Percentiles rank a stretch among this genome's conserved stretches.
Conservation (phyloP, 2,888 invertebrate species). For the Sclerodermus sp. region DNA sequence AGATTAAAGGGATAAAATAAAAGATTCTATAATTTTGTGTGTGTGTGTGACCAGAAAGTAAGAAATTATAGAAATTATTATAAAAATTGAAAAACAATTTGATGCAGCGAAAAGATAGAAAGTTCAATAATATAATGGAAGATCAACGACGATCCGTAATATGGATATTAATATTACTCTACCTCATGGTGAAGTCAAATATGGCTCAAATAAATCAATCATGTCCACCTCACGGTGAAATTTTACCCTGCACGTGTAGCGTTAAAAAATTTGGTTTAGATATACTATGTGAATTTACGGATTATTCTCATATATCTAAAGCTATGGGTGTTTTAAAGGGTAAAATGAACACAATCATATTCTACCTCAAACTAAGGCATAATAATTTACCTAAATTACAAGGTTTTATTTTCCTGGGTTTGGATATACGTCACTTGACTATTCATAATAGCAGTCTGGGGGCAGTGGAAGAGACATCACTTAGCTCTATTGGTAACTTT, state of each 20-base stretch:
- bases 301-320: conserved; percentile 74
- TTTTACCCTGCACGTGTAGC: conserved; percentile 79
- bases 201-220: conserved; percentile 63
- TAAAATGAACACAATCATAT: conserved; percentile 76
- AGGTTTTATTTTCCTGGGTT: conserved; percentile 82
- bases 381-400: conserved; percentile 83
- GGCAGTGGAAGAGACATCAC: conserved; percentile 82
- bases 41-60: too few relatives aligned
- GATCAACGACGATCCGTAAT: too few relatives aligned
- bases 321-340: conserved; percentile 83
- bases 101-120: too few relatives aligned
- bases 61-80: too few relatives aligned
- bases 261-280: conserved; percentile 88
- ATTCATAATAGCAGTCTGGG: conserved; percentile 88
- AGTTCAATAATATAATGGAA: too few relatives aligned
- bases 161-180: conserved; percentile 8
- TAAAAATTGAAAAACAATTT: too few relatives aligned
- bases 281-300: conserved; percentile 85
- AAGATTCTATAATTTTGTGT: too few relatives aligned
- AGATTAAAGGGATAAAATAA: too few relatives aligned
- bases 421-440: conserved; percentile 85
- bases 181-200: conserved; percentile 17
- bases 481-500: conserved; percentile 80
- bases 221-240: conserved; percentile 75
- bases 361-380: conserved; percentile 85